phyloP scores from a whole-genome alignment of 1,140 invertebrate species.

The Trichonephila clavata region DNA sequence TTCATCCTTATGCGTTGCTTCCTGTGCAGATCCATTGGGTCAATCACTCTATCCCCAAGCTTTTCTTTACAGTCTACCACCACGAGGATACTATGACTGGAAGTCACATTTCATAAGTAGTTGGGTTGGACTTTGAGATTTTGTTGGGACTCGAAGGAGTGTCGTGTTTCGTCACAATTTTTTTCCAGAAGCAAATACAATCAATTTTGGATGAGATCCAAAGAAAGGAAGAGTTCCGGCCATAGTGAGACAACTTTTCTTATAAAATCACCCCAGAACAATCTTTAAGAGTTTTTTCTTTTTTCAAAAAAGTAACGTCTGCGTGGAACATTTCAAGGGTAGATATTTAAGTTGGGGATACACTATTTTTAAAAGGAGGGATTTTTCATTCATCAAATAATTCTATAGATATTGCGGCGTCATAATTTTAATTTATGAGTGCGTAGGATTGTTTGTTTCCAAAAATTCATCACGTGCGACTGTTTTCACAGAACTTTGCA shows the following conservation, averaged over 20 bases:
- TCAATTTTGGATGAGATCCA: slow-evolving; percentile 5
- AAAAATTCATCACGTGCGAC: too few relatives aligned
- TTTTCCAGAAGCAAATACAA: not conserved
- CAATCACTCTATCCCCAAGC: not conserved
- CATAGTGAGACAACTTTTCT: not conserved
- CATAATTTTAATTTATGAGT: too few relatives aligned
- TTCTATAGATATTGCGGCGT: too few relatives aligned
- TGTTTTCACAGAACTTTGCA: too few relatives aligned
- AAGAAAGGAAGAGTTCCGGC: not conserved
- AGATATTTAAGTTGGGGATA: too few relatives aligned
- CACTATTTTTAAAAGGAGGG: too few relatives aligned
- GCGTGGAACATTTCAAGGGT: too few relatives aligned
- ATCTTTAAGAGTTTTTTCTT: not conserved
- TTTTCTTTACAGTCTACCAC: not conserved
- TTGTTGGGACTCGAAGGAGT: not conserved
- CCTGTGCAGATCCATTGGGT: not conserved
- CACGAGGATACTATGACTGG: not conserved
- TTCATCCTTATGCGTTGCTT: not conserved
- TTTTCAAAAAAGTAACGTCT: too few relatives aligned
- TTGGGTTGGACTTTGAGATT: not conserved
- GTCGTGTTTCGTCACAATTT: not conserved
- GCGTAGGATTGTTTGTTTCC: too few relatives aligned
- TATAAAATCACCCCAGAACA: not conserved
- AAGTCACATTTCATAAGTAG: not conserved
- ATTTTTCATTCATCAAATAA: too few relatives aligned